phyloP scores from a whole-genome alignment of 2,888 invertebrate genomes.

The Thecocarcelia acutangulata region DNA sequence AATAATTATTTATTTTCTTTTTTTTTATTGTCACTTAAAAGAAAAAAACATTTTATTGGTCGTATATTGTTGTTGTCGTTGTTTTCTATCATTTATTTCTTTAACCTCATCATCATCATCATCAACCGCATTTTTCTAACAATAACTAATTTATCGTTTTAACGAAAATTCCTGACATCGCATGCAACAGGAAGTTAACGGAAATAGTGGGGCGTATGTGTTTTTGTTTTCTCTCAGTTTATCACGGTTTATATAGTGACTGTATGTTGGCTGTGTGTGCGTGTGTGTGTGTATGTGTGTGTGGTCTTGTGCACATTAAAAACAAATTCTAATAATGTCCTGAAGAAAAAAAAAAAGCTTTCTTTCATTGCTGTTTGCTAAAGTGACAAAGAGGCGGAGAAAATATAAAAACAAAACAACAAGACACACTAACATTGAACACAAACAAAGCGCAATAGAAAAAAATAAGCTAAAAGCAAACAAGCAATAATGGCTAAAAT shows the following conservation, averaged over 20 bases:
- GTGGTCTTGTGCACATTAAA: slow-evolving; percentile 53
- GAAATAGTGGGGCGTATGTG: slow-evolving; percentile 68
- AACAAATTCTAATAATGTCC: slow-evolving; percentile 65
- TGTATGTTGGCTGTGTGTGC: not conserved
- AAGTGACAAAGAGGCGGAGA: slow-evolving; percentile 65
- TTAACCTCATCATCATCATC: slow-evolving; percentile 54
- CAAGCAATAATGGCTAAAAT: slow-evolving; percentile 67
- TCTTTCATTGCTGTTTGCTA: slow-evolving; percentile 10
- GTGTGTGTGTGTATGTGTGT: slow-evolving; percentile 26
- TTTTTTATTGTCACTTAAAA: slow-evolving; percentile 1
- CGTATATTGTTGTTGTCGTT: slow-evolving; percentile 20
- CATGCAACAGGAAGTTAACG: slow-evolving; percentile 69
- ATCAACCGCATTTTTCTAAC: slow-evolving; percentile 58
- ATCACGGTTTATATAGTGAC: not conserved
- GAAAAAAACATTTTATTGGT: slow-evolving; percentile 38
- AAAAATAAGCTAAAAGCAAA: slow-evolving; percentile 40
- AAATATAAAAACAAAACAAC: slow-evolving; percentile 27
- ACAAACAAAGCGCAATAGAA: slow-evolving; percentile 35
- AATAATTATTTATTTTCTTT: slow-evolving; percentile 32
- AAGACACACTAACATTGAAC: slow-evolving; percentile 14
- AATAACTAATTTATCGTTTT: slow-evolving; percentile 69
- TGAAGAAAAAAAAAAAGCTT: slow-evolving; percentile 50
- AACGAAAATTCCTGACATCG: slow-evolving; percentile 63
- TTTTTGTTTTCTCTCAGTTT: slow-evolving; percentile 16
- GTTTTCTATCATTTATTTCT: slow-evolving; percentile 46